These are phyloP conservation scores for Cantharis rufa DNA, from an alignment of 2,888 invertebrate species.

Conservation along the genomic window DNA sequence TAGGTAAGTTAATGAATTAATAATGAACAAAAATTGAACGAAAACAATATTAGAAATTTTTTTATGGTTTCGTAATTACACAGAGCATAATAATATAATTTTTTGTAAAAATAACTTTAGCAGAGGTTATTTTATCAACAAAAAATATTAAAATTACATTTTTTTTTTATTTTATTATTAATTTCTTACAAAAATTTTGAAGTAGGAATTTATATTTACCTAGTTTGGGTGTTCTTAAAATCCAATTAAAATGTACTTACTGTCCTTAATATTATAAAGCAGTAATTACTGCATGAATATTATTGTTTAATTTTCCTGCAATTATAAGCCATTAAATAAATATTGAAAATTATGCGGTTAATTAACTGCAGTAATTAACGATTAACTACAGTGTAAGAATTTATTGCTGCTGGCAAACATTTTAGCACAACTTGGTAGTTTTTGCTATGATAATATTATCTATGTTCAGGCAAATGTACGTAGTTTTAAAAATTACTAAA, in stretches of 20 bases:
- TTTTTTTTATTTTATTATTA: not conserved
- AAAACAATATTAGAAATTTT: not conserved
- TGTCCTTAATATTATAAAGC: not conserved
- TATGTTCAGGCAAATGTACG: not conserved
- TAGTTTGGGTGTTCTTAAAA: not conserved
- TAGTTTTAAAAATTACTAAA: no score
- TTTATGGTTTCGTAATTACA: not conserved
- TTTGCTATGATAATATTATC: not conserved
- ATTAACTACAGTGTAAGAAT: not conserved
- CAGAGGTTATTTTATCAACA: not conserved
- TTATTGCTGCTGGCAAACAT: not conserved
- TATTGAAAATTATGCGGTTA: not conserved
- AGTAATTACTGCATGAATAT: not conserved
- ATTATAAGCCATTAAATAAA: not conserved
- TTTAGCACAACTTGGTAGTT: not conserved
- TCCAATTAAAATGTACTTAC: not conserved
- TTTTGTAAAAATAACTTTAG: no score
- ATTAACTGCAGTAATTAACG: not conserved
- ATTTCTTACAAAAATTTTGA: not conserved
- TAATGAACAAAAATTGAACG: not conserved
- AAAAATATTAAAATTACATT: not conserved
- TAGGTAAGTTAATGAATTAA: conserved; percentile 33
- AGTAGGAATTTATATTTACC: not conserved
- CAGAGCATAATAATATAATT: not conserved
- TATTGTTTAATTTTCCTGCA: not conserved